Evolutionary conservation across 2,888 invertebrate species (phyloP).

Genomic region (Drosophila histrio): DNA sequence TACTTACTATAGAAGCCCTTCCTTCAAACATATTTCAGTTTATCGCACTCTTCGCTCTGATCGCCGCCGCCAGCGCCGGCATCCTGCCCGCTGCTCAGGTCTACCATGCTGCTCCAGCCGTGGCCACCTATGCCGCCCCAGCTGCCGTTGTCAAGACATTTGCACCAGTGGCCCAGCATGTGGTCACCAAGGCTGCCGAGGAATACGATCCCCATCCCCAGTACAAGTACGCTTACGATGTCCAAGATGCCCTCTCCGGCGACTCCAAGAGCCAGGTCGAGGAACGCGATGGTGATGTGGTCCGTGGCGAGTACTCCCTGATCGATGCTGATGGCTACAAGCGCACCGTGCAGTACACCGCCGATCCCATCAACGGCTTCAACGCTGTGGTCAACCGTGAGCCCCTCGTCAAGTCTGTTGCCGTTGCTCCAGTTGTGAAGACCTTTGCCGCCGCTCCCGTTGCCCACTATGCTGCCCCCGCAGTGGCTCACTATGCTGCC

Average conservation of each 20-base stretch:
- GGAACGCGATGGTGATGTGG: constrained; percentile 82
- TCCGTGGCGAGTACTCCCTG: constrained; percentile 82
- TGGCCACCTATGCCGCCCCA: constrained; percentile 55
- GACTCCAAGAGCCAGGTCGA: constrained; percentile 82
- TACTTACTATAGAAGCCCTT: background rate
- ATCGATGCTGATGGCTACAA: constrained; percentile 82
- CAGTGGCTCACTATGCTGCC: constrained; percentile 41
- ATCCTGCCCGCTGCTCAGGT: constrained; percentile 60
- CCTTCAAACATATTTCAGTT: constrained; percentile 41
- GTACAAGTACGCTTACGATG: constrained; percentile 82
- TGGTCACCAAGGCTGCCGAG: constrained; percentile 69
- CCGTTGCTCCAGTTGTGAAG: constrained; percentile 60
- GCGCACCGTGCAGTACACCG: constrained; percentile 81
- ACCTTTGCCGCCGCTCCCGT: constrained; percentile 64
- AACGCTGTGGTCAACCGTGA: constrained; percentile 81
- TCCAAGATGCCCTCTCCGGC: constrained; percentile 81
- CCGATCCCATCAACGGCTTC: constrained; percentile 82
- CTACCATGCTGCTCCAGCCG: constrained; percentile 56
- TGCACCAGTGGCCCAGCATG: constrained; percentile 72
- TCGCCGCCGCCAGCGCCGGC: constrained; percentile 73
- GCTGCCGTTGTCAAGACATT: constrained; percentile 37
- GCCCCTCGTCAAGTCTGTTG: constrained; percentile 63
- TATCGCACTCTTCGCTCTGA: constrained; percentile 66
- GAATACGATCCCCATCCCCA: constrained; percentile 81
- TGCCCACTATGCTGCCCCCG: constrained; percentile 62